Evolutionary conservation across 2,888 invertebrate species (phyloP), one percentile per base, ranked within the genome.

Genomic region (Creontiades dilutus): DNA sequence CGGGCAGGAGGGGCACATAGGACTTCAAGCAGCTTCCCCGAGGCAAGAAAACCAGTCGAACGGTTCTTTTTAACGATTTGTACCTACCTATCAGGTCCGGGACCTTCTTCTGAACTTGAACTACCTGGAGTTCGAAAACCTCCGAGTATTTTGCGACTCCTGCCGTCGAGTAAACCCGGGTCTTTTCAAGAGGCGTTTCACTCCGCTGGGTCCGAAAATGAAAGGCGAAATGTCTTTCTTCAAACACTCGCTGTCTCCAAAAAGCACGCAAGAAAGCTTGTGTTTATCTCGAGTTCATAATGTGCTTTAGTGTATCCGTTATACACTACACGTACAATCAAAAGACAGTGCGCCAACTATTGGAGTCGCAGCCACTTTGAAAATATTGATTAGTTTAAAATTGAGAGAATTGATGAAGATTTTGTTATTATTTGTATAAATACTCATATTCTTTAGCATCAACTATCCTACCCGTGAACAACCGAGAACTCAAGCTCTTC

Each of bases 11-110:
- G 27, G 27, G 57, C 37, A 37, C 37, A 37, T 37, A 37, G 57
- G 57, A 16, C 57, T 57, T 57, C 16, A n/a, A 57, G 57, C 57
- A 68, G 68, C 68, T 27, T 23, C 68, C 68, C 27, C 12, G 9
- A 68, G 68, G 68, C 68, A 68, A 82, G 52, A 19, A 78, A 82
- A 82, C 82, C 82, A 82, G 82, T 82, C 82, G 82, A 82, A 82
- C 82, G 82, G 82, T 82, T 82, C 82, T 82, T 52, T 47, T 52
- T 47, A 52, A 82, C 82, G 82, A 52, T 82, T 82, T 82, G 19
- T 52, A 47, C 52, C 82, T 23, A 46, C 47, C 19, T 48, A 68
- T 23, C 68, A 11, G 23, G 23, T 68, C 68, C 27, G 28, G 23
- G 19, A 37, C 16, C 78, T 47, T 46, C n/a, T 82, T 48, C 12